Evolutionary conservation across 2,113 vertebrate genomes (phyloP).

Genomic region (Fulica atra): DNA sequence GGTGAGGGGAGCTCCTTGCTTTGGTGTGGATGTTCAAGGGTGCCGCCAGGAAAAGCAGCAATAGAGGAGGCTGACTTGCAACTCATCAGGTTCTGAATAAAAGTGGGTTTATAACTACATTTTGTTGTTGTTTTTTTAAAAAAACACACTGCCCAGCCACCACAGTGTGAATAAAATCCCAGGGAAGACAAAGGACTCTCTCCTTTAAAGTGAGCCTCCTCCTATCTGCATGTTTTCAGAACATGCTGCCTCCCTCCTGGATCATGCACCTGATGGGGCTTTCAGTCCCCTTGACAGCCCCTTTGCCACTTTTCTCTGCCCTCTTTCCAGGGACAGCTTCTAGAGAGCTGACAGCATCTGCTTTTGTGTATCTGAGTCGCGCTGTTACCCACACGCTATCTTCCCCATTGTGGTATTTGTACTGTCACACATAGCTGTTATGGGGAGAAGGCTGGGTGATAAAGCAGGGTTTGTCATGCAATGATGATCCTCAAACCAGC

Average conservation of each 20-base stretch:
- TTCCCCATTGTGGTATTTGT: neutral
- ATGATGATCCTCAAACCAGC: neutral
- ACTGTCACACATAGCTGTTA: neutral
- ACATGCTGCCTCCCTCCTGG: neutral
- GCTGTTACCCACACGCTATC: neutral
- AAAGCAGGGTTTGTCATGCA: neutral
- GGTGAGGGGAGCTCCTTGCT: neutral
- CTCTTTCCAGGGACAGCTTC: neutral
- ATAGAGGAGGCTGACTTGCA: neutral
- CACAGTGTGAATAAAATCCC: neutral
- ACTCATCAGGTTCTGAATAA: neutral
- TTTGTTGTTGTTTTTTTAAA: neutral
- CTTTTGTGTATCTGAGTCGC: neutral
- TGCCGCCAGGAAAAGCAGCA: neutral
- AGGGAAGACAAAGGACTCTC: neutral
- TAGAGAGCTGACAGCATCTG: neutral
- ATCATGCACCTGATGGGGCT: neutral
- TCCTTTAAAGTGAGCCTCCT: fast-evolving
- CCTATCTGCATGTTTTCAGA: neutral
- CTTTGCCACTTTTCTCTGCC: neutral
- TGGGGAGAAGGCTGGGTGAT: neutral
- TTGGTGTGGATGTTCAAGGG: neutral
- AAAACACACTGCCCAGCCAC: neutral
- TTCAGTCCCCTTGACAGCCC: neutral
- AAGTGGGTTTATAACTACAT: neutral